These are phyloP conservation scores for Heterodera schachtii DNA, from an alignment of 1,140 invertebrate species.

Conservation along the genomic window DNA sequence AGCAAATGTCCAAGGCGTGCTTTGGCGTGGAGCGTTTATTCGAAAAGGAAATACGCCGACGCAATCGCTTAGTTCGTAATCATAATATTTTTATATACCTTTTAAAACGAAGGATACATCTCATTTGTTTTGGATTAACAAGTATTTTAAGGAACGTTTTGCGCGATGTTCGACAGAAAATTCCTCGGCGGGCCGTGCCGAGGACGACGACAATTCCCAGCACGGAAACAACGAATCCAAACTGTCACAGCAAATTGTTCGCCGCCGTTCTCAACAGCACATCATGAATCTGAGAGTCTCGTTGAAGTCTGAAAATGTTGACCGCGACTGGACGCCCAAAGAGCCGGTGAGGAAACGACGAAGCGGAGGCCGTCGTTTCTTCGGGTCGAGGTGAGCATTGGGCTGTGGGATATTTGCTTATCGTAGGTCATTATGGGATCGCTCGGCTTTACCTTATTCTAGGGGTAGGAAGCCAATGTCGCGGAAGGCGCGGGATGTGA, in stretches of 20 bases:
- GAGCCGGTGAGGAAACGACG: slow-evolving; percentile 19
- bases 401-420: not conserved
- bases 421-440: too few species aligned
- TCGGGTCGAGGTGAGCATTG: slow-evolving; percentile 14
- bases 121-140: not conserved
- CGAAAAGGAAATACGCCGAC: slow-evolving; percentile 42
- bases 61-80: slow-evolving; percentile 21
- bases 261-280: not conserved
- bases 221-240: slow-evolving; percentile 6
- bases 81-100: not conserved
- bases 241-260: not conserved
- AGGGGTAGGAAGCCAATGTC: slow-evolving; percentile 47
- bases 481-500: slow-evolving; percentile 48
- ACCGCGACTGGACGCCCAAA: slow-evolving; percentile 25
- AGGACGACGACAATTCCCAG: slow-evolving; percentile 24
- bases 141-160: not conserved
- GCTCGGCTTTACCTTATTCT: slow-evolving; percentile 11
- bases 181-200: not conserved
- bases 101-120: too few species aligned
- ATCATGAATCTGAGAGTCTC: slow-evolving; percentile 7
- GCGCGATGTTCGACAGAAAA: not conserved
- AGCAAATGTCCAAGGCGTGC: slow-evolving; percentile 59
- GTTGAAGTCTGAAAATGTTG: slow-evolving; percentile 6
- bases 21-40: slow-evolving; percentile 60
- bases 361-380: slow-evolving; percentile 9